These are phyloP conservation scores for Micronisus gabar DNA, from an alignment of 2,113 vertebrate species.

Conservation along the genomic window DNA sequence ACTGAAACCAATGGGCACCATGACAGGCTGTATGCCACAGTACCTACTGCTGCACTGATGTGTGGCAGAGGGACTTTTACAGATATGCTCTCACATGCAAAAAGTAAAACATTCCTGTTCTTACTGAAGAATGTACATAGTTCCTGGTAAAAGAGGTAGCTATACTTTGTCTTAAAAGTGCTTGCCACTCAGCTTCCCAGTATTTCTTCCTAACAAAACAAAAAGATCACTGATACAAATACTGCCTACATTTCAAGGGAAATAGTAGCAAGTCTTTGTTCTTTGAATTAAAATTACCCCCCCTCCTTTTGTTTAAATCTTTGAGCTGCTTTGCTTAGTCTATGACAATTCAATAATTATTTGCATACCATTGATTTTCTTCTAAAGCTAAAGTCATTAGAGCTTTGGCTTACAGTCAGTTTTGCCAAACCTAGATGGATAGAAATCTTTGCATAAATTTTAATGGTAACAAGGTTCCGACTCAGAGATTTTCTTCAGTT, in stretches of 20 bases:
- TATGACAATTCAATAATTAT: conserved; percentile 11
- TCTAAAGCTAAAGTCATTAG: neutral
- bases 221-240: neutral
- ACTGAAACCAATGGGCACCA: neutral
- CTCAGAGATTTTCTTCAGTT: conserved; percentile 23
- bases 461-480: neutral
- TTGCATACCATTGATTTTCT: conserved; percentile 14
- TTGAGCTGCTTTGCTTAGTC: neutral
- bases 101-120: neutral
- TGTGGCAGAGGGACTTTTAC: neutral
- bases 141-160: neutral
- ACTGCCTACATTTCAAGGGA: neutral
- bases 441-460: neutral
- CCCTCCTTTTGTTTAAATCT: neutral
- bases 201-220: neutral
- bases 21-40: neutral
- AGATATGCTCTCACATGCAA: neutral
- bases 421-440: neutral
- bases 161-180: neutral
- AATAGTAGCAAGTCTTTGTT: neutral
- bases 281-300: neutral
- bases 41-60: neutral
- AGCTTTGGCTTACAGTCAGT: neutral
- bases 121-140: neutral
- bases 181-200: neutral